Evolutionary conservation across 2,797 vertebrate species (phyloP).

Genomic region (Avahi laniger): DNA sequence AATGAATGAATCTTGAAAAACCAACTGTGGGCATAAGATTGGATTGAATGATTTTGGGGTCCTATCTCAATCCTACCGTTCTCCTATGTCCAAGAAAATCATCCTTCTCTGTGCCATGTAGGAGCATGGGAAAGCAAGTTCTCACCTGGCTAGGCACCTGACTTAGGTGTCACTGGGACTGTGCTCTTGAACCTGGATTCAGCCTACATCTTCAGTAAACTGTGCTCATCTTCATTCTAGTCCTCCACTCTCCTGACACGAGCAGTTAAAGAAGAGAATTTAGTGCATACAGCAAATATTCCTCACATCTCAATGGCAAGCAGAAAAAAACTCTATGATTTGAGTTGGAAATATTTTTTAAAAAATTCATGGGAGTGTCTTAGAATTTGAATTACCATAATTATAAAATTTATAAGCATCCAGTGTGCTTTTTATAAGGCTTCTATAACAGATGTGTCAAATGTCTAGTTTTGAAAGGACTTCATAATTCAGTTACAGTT

Average conservation of each 20-base stretch:
- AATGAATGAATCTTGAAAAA: not conserved
- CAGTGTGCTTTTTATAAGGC: constrained; percentile 70
- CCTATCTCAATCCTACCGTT: not conserved
- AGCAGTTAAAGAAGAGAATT: constrained; percentile 53
- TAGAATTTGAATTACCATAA: constrained; percentile 74
- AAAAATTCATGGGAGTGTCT: constrained; percentile 65
- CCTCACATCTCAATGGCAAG: constrained; percentile 47
- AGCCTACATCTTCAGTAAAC: not conserved
- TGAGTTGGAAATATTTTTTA: constrained; percentile 32
- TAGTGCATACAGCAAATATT: constrained; percentile 22
- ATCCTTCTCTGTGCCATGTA: not conserved
- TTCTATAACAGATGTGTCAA: constrained; percentile 75
- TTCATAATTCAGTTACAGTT: constrained; percentile 75
- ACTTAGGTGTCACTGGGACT: not conserved
- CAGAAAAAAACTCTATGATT: constrained; percentile 17
- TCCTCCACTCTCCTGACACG: constrained; percentile 16
- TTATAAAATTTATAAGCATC: constrained; percentile 71
- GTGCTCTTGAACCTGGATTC: not conserved
- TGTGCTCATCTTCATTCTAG: constrained; percentile 52
- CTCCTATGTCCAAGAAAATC: not conserved
- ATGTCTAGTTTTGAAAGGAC: constrained; percentile 79
- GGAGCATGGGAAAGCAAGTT: not conserved
- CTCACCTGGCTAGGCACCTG: not conserved
- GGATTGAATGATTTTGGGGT: not conserved
- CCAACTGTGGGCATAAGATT: not conserved